These are phyloP conservation scores for Abscondita cerata DNA, from an alignment of 2,888 invertebrate genomes.

Conservation along the genomic window DNA sequence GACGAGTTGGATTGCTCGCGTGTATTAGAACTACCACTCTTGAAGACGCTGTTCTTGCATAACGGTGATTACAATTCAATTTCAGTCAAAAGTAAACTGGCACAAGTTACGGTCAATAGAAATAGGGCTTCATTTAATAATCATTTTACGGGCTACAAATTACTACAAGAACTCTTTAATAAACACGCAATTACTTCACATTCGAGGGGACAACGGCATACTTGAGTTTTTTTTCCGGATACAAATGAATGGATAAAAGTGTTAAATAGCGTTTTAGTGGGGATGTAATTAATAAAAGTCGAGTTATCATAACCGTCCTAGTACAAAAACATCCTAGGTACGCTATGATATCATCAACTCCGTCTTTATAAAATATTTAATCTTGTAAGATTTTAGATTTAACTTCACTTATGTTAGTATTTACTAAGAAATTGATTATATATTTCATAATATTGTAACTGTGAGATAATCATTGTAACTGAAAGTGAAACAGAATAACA, in stretches of 20 bases:
- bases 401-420: no score
- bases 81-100: constrained; percentile 47
- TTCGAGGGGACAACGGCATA: constrained; percentile 19
- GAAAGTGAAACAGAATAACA: no score
- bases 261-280: constrained; percentile 30
- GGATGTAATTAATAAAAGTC: constrained; percentile 15
- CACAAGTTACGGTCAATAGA: constrained; percentile 56
- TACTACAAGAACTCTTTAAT: constrained; percentile 18
- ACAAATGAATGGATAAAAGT: constrained; percentile 35
- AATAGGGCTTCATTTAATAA: constrained; percentile 45
- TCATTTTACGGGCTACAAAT: constrained; percentile 34
- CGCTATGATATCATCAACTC: no score
- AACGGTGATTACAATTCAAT: constrained; percentile 36
- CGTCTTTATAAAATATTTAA: no score
- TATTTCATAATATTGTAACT: no score
- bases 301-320: no score
- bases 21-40: constrained; percentile 29
- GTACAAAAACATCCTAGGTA: no score
- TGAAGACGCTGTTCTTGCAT: constrained; percentile 40
- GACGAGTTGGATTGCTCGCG: constrained; percentile 28
- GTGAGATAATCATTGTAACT: no score
- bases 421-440: no score
- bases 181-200: constrained; percentile 25
- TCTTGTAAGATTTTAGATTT: no score
- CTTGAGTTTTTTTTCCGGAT: constrained; percentile 32